Evolutionary conservation across 2,888 invertebrate genomes (phyloP), one percentile per base, ranked within the genome.

Genomic region (Crematogaster levior): DNA sequence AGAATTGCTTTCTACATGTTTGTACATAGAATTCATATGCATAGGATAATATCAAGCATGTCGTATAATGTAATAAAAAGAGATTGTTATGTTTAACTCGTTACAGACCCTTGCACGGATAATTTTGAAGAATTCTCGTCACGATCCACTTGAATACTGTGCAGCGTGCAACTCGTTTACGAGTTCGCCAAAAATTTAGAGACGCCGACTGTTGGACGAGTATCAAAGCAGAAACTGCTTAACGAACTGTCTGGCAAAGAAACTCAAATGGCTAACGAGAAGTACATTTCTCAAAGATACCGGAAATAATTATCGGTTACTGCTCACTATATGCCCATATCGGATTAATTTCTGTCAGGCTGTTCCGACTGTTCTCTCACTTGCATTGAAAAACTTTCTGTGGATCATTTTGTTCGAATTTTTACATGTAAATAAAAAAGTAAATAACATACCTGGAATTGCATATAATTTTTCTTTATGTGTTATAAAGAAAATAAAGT

Each of bases 161-260:
- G 3, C n/a, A 24, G 10, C 1, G 40, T 7, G 40, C 43, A 56
- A 68, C 15, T 72, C 77, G 43, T 72, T 72, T 79, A 70, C 77
- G 72, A 43, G 43, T 63, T 65, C 37, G 84, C 79, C 85, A 79
- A 84, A 84, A 89, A 89, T 84, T 85, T 58, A 51, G 77, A 40
- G 63, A 70, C 63, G n/a, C n/a, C n/a, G 51, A 68, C 68, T 81
- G 81, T 83, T 88, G 90, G 85, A 89, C 89, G 82, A 88, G 92
- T 91, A 91, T 92, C 92, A 91, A 92, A 91, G 92, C 88, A 87
- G 86, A 65, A 85, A 86, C 90, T 90, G 91, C 89, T 90, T 92
- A 93, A 93, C 92, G 93, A 93, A 93, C 93, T 89, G 91, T 92
- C 83, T 85, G 83, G 86, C 83, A 87, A 85, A 83, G 75, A 75